A percentile compares a stretch with the other conserved stretches of the same genome.
Evolutionary conservation across 2,797 vertebrate genomes (phyloP).

Genomic region (Onychomys arenicola): DNA sequence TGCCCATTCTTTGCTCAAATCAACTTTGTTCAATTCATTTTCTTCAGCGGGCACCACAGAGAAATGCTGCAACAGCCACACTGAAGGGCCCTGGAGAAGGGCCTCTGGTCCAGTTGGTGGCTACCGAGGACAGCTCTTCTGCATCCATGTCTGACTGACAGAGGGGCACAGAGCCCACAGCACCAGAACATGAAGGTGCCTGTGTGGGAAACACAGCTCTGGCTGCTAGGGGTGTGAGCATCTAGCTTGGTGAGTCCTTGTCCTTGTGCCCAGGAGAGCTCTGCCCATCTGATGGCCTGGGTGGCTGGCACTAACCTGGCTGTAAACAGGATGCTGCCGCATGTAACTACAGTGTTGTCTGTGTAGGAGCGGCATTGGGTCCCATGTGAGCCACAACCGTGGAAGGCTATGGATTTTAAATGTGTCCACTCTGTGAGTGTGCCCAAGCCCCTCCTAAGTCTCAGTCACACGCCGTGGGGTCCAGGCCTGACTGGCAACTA

Average conservation of each 20-base stretch:
- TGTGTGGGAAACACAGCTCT: background rate
- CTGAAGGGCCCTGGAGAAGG: fast-evolving
- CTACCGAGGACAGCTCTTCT: background rate
- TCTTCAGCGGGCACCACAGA: background rate
- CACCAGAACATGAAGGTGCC: fast-evolving
- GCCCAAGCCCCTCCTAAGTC: background rate
- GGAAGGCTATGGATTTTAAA: background rate
- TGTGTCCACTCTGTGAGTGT: fast-evolving
- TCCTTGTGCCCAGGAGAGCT: fast-evolving
- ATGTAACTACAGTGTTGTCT: background rate
- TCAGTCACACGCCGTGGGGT: background rate
- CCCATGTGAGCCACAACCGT: background rate
- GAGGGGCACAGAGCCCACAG: background rate
- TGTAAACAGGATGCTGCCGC: background rate
- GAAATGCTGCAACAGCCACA: fast-evolving
- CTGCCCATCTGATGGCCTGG: background rate
- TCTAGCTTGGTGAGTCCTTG: background rate
- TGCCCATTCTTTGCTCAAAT: background rate
- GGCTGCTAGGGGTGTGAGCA: fast-evolving
- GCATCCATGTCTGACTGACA: fast-evolving
- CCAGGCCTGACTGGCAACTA: background rate
- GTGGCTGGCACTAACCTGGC: background rate
- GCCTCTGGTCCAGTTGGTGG: fast-evolving
- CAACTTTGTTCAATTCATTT: too few relatives aligned
- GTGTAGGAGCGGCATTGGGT: background rate